Base-by-base conservation (phyloP, 2,797 vertebrate genomes). In the Nothura maculosa region DNA sequence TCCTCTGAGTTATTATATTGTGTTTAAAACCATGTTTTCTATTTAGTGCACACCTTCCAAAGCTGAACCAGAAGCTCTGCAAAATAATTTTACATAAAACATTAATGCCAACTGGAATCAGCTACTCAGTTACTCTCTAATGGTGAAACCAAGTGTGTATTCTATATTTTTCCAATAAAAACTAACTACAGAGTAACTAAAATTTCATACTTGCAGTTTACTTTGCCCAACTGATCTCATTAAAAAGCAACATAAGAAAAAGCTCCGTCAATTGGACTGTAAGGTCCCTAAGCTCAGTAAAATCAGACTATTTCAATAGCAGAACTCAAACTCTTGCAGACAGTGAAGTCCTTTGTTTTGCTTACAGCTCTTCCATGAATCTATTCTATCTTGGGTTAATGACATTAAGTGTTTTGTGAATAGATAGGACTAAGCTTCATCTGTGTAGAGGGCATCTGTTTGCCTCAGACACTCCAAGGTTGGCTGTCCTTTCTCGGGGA, bases 391-490 rank as follows among this genome's bases (percentile, higher is more conserved):
- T 43, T 50, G 9, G 61, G 58, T 60, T 81, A 76, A 87, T 54
- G 16, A 48, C 28, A 3, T 67, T 52, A 64, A 45, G 17, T 57
- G 15, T 74, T 89, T 85, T 81, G 38, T 70, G 58, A 88, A 63
- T 81, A 81, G 61, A 66, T 14, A 4, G 6, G 48, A 61, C 16
- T 21, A 8, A 20, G 32, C 13, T 78, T 92, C 38, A 34, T 74
- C 43, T 54, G 40, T 36, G 28, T 19, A 68, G 34, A 87, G 55
- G 70, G 27, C 67, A 64, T 70, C 74, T 85, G 55, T 57, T 36
- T 40, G 36, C 11, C 75, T 70, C 20, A 74, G 82, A 73, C 25
- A 85, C 43, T 20, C 16, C 36, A 81, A 87, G 67, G 57, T 95
- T 81, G 87, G 25, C 17, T 62, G 21, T 32, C 50, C 45, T 80